phyloP scores from a whole-genome alignment of 2,888 invertebrate genomes.

The Eulithis prunata region DNA sequence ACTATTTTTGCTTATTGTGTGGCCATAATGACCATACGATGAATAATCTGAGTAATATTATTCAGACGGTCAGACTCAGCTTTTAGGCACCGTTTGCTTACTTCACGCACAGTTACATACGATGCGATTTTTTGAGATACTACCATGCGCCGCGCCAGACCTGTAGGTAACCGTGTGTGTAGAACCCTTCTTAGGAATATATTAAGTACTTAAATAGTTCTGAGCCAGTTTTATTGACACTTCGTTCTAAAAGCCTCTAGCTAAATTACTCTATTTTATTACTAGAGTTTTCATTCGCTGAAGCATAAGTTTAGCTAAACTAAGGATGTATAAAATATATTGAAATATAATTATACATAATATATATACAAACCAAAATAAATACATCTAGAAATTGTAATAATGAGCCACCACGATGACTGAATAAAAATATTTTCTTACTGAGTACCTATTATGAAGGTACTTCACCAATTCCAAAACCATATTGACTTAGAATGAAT shows the following conservation, averaged over 20 bases:
- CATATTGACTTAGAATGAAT: constrained; percentile 14
- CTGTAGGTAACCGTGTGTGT: neutral
- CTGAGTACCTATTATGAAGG: too few species aligned
- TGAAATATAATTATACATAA: too few species aligned
- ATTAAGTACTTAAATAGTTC: constrained; percentile 14
- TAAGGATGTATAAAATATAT: neutral
- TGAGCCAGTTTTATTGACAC: constrained; percentile 8
- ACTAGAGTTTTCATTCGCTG: neutral
- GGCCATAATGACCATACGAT: too few species aligned
- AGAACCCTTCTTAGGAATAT: neutral
- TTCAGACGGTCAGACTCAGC: too few species aligned
- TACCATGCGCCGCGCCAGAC: neutral
- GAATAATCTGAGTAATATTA: too few species aligned
- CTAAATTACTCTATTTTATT: neutral
- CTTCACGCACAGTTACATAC: neutral
- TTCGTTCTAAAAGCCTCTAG: neutral
- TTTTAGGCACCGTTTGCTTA: too few species aligned
- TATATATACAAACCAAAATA: too few species aligned
- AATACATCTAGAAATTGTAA: too few species aligned
- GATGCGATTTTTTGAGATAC: neutral
- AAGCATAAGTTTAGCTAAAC: neutral
- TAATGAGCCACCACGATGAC: too few species aligned
- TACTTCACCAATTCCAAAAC: constrained; percentile 1
- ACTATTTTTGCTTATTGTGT: too few species aligned
- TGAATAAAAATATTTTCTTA: too few species aligned